phyloP scores from a whole-genome alignment of 2,888 invertebrate species.

The Lochmaea capreae region DNA sequence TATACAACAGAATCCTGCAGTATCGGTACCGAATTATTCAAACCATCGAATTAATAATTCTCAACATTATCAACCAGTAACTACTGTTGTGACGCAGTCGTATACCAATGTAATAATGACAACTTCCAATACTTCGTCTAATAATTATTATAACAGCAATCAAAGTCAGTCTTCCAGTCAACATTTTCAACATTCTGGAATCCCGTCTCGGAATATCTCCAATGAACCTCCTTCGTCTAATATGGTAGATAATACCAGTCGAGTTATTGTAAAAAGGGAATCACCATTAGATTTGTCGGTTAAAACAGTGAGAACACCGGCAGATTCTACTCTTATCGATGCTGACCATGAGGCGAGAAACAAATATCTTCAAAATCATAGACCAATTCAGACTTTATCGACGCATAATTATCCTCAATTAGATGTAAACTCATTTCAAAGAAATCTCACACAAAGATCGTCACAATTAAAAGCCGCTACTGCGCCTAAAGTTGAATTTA shows the following conservation, averaged over 20 bases:
- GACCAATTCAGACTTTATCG: constrained; percentile 60
- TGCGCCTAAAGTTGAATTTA: constrained; percentile 83
- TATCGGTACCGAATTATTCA: constrained; percentile 24
- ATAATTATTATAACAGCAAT: constrained; percentile 55
- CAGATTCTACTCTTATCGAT: constrained; percentile 86
- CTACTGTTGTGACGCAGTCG: constrained; percentile 51
- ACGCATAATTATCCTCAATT: constrained; percentile 55
- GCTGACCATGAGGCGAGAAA: constrained; percentile 66
- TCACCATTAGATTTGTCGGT: constrained; percentile 90
- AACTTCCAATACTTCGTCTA: constrained; percentile 55
- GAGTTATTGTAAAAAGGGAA: constrained; percentile 70
- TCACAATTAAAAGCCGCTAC: constrained; percentile 61
- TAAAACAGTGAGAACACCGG: constrained; percentile 88
- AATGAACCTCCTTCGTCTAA: constrained; percentile 32
- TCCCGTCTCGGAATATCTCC: constrained; percentile 38
- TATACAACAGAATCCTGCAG: constrained; percentile 39
- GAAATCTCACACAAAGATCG: constrained; percentile 54
- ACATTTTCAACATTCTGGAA: constrained; percentile 54
- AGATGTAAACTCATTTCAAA: constrained; percentile 57
- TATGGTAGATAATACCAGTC: constrained; percentile 37
- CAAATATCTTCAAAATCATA: constrained; percentile 52
- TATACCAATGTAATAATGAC: constrained; percentile 57
- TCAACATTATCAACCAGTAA: constrained; percentile 49
- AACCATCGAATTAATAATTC: constrained; percentile 28
- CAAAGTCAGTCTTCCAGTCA: constrained; percentile 63